Evolutionary conservation across 64 coral and sea anemone species (phyloP), one percentile per base, ranked within the genome.

Genomic region (Actinia equina): DNA sequence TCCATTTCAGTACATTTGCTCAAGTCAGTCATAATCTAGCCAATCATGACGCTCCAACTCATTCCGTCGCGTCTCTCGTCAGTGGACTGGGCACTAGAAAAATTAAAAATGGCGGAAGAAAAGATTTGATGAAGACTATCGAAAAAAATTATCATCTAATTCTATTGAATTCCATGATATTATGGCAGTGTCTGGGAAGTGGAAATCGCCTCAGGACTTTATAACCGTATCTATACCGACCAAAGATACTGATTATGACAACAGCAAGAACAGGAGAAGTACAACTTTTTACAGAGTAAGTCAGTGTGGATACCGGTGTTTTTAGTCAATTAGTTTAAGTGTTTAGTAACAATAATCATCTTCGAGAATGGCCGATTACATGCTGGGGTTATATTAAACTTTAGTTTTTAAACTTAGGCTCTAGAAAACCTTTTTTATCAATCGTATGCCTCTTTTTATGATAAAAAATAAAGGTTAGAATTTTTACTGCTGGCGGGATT

Each of bases 231-330:
- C 94, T 7, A 92, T 95, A 76, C 94, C 94, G 18, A 51, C 41
- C 14, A 92, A 83, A 76, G 87, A 89, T 44, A 70, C 59, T 52
- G 89, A 95, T 59, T 91, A 95, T 69, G 83, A 92, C 25, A 95
- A 95, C 67, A 92, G 94, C 44, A 95, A 95, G 54, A 79, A 43
- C 12, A 61, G 94, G 11, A 61, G 94, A 53, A 88, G 82, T 20
- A 89, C 70, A 13, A 92, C 94, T 4, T 18, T 95, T 1, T 95
- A 95, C 62, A 79, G 94, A 87, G 94, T 95, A 83, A 95, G 87
- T 71, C 52, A 79, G 26, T 3, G 46, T 49, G 7, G 46, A 37
- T 49, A 8, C 4, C 46, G 46, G 46, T 49, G 46, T 49, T 49
- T 49, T 15, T 44, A 20, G 30, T 37, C 30, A 37, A 37, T 37